phyloP scores from a whole-genome alignment of 2,888 invertebrate genomes.

The Palloptera scutellata region DNA sequence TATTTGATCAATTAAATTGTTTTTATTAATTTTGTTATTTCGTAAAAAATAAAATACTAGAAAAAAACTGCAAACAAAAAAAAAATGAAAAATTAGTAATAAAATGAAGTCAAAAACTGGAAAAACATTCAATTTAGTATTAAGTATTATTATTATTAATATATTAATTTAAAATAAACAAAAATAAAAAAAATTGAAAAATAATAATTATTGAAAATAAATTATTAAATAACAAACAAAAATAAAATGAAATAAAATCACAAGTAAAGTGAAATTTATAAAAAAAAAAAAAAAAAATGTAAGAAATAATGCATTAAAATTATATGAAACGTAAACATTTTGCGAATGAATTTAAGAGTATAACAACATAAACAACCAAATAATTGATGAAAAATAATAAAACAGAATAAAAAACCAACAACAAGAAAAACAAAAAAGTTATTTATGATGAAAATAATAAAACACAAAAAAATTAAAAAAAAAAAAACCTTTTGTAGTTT shows the following conservation, averaged over 20 bases:
- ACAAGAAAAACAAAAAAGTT: conserved; percentile 24
- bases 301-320: conserved; percentile 13
- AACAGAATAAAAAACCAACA: conserved; percentile 24
- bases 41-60: conserved; percentile 1
- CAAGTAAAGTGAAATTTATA: conserved; percentile 9
- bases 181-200: background rate
- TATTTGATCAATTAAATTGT: conserved; percentile 26
- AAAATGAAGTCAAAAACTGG: background rate
- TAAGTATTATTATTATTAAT: conserved; percentile 9
- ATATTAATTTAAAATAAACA: background rate
- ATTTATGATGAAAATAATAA: conserved; percentile 34
- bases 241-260: conserved; percentile 1
- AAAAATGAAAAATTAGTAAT: conserved; percentile 4
- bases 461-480: conserved; percentile 30
- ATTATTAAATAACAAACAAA: conserved; percentile 1
- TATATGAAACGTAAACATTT: conserved; percentile 9
- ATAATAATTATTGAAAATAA: background rate
- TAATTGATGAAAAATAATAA: conserved; percentile 17
- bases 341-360: no score
- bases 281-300: conserved; percentile 9
- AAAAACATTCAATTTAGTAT: background rate
- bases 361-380: background rate
- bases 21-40: conserved; percentile 26
- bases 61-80: conserved; percentile 5
- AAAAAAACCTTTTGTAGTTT: background rate